Evolutionary conservation across 1,140 invertebrate genomes (phyloP).

Genomic region (Mylabris phalerata): DNA sequence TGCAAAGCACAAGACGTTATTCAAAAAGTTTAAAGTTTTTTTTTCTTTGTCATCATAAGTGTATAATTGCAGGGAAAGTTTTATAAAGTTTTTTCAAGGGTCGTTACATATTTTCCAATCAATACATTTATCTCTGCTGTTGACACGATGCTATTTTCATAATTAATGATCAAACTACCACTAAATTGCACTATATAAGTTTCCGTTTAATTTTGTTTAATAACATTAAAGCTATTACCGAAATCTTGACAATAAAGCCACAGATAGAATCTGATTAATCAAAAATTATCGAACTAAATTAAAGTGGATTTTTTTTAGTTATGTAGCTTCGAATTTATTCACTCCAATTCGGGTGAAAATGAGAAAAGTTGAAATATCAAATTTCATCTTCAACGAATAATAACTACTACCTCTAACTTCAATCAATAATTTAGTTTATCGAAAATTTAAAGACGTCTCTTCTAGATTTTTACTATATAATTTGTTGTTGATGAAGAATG

Average conservation of each 20-base stretch:
- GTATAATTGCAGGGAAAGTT: slow-evolving; percentile 9
- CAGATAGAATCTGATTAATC: too few species aligned
- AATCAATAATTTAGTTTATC: too few species aligned
- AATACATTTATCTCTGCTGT: slow-evolving; percentile 9
- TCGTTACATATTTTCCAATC: slow-evolving; percentile 10
- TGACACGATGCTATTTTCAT: slow-evolving; percentile 11
- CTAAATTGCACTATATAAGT: too few species aligned
- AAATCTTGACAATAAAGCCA: too few species aligned
- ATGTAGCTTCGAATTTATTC: too few species aligned
- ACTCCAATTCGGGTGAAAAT: not conserved
- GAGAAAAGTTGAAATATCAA: slow-evolving; percentile 4
- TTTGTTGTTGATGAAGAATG: too few species aligned
- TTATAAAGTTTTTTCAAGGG: slow-evolving; percentile 9
- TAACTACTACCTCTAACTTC: not conserved
- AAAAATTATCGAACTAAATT: too few species aligned
- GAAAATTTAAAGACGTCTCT: too few species aligned
- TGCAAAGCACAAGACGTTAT: slow-evolving; percentile 5
- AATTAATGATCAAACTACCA: not conserved
- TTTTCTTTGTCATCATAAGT: not conserved
- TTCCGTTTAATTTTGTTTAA: too few species aligned
- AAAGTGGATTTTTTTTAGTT: too few species aligned
- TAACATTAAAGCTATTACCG: too few species aligned
- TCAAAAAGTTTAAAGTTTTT: slow-evolving; percentile 5
- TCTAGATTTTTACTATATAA: too few species aligned
- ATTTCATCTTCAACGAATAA: not conserved